These are phyloP conservation scores for Ceyx erithaca DNA, from an alignment of 2,797 vertebrate genomes.

Conservation along the genomic window DNA sequence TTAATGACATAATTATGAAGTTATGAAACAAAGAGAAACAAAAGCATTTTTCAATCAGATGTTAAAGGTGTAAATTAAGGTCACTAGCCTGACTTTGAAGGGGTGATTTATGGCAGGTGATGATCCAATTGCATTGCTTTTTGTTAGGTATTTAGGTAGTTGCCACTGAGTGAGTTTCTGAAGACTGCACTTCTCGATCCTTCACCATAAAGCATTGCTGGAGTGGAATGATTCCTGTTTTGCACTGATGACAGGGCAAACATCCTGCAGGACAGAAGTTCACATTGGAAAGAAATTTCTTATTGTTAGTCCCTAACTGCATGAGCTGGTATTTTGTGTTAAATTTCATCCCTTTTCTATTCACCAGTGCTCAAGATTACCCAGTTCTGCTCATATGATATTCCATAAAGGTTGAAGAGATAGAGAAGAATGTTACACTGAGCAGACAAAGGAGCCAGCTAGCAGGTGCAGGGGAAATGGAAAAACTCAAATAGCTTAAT, in stretches of 20 bases:
- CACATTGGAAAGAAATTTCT: not conserved
- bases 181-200: not conserved
- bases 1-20: not conserved
- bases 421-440: not conserved
- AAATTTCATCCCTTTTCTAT: not conserved
- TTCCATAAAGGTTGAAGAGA: not conserved
- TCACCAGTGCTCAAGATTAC: not conserved
- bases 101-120: not conserved
- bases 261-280: not conserved
- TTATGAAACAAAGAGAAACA: not conserved
- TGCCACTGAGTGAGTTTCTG: not conserved
- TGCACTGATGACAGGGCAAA: not conserved
- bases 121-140: not conserved
- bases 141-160: not conserved
- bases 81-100: not conserved
- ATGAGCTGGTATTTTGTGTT: not conserved
- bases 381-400: not conserved
- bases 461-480: constrained; percentile 5
- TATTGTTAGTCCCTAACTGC: not conserved
- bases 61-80: not conserved
- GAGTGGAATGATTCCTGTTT: not conserved
- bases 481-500: constrained; percentile 51
- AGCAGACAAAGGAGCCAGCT: not conserved
- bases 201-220: not conserved
- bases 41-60: not conserved